Base-by-base conservation (phyloP, 2,888 invertebrate genomes). In the Hoplodrina ambigua region DNA sequence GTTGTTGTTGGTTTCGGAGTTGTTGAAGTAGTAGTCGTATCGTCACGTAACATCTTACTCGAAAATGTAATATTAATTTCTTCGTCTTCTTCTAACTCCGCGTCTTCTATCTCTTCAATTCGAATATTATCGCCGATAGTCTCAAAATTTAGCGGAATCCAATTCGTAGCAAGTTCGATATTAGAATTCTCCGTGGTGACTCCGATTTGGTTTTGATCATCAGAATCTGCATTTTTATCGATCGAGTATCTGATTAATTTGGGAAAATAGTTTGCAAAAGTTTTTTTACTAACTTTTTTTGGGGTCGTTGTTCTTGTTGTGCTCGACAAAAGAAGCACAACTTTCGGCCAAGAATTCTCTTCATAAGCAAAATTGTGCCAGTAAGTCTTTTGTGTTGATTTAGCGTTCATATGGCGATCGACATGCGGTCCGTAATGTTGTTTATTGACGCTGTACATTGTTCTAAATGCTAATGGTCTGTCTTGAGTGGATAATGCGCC, bases 181-280 rank as follows among this genome's bases (percentile, higher is more conserved):
- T 33, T 13, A 17, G 37, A 11, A 46, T 13, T 17, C 7, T 30
- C 37, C 1, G 17, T 4, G 15, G 46, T 17, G 17, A 17, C 50
- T 25, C 1, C n/a, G 19, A 13, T 19, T 17, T 56, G 37, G 11
- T 44, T 52, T 44, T 13, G 49, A 20, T 74, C 33, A 7, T 20
- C 49, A 54, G 13, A 6, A 54, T 54, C n/a, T 15, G 20, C 5
- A 53, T 17, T 33, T 17, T 10, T 25, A 55, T 13, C 58, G 11
- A 19, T 8, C n/a, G 11, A 10, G 20, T 57, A 10, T 58, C 25
- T 75, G 5, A 20, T 46, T 10, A 76, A 46, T 0, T 17, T 8
- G 0, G 81, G 81, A 10, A 78, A 78, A 30, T 78, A 81, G 11
- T 8, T 77, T 15, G 78, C 33, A 62, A 68, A 78, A 6, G 64